These are phyloP conservation scores for Kryptolebias marmoratus DNA, from an alignment of 2,113 vertebrate genomes.

Conservation along the genomic window DNA sequence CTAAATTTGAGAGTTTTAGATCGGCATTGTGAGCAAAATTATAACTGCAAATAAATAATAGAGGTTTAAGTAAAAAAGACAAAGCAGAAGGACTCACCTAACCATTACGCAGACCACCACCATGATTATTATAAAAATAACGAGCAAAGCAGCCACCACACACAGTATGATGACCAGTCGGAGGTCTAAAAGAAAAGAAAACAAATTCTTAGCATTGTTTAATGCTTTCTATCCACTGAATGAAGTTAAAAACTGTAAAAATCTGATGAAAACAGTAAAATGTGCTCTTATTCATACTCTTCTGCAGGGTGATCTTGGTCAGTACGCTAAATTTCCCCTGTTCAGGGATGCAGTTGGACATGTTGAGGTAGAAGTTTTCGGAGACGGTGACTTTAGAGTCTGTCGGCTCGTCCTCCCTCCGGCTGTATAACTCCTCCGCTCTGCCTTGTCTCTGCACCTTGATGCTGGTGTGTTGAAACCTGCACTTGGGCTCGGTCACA, in stretches of 20 bases:
- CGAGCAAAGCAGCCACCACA: constrained; percentile 76
- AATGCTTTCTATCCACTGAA: background rate
- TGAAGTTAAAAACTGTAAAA: background rate
- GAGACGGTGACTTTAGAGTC: constrained; percentile 65
- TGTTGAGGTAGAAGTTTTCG: constrained; percentile 88
- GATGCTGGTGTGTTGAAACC: constrained; percentile 75
- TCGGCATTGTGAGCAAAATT: background rate
- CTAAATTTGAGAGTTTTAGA: background rate
- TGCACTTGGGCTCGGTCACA: constrained; percentile 82
- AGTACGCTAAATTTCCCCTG: constrained; percentile 78
- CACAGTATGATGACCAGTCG: constrained; percentile 74
- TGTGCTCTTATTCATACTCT: constrained; percentile 31
- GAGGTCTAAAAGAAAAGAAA: constrained; percentile 72
- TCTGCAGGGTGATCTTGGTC: constrained; percentile 80
- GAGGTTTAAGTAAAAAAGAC: background rate
- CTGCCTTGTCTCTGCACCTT: constrained; percentile 72
- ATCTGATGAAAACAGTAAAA: background rate
- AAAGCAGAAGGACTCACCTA: constrained; percentile 77
- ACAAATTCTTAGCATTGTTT: background rate
- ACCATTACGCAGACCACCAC: constrained; percentile 81
- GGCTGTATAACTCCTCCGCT: constrained; percentile 67
- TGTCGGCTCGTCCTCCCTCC: constrained; percentile 82
- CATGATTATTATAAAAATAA: constrained; percentile 61
- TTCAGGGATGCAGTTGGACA: constrained; percentile 87
- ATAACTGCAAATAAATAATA: background rate